Evolutionary conservation across 1,140 invertebrate species (phyloP), one percentile per base, ranked within the genome.

Genomic region (Chironomus tepperi): DNA sequence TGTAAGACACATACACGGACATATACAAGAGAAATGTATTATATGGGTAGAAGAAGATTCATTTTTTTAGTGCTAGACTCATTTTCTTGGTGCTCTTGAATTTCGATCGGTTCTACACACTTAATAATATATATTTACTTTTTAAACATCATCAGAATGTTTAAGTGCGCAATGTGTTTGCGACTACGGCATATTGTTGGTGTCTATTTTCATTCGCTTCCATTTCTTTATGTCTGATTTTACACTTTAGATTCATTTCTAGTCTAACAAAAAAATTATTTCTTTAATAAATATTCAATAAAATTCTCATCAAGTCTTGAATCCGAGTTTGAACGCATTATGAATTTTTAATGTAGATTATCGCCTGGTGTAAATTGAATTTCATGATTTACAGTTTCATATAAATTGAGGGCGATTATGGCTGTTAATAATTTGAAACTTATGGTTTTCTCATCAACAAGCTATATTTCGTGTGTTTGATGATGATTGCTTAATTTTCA

Each of bases 361-460:
- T 57, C 12, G n/a, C 5, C 10, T 12, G 47, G 47, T 57, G 47
- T 57, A n/a, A 57, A 57, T 57, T 57, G 47, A 57, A 57, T 57
- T 57, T 57, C 47, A n/a, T n/a, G 47, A 57, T 57, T 57, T 57
- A 57, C 47, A 57, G 47, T 57, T 57, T 57, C n/a, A 57, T n/a
- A 57, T 57, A 57, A 34, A 34, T 57, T n/a, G 47, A 57, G 47
- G n/a, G 47, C 47, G 47, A 57, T 57, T 57, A 57, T 57, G 12
- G 15, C 5, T 57, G 15, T 47, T 57, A 15, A 57, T 12, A 57
- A 57, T n/a, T n/a, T n/a, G 12, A 57, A 34, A 34, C 24, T 34
- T 34, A 34, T 34, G 24, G 24, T 34, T 34, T 34, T 34, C 24
- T 34, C 24, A 34, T 34, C 24, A 34, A 34, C 24, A 5, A 34